Conservation (phyloP, 2,797 vertebrate genomes). For the Melanotaenia nigrans region DNA sequence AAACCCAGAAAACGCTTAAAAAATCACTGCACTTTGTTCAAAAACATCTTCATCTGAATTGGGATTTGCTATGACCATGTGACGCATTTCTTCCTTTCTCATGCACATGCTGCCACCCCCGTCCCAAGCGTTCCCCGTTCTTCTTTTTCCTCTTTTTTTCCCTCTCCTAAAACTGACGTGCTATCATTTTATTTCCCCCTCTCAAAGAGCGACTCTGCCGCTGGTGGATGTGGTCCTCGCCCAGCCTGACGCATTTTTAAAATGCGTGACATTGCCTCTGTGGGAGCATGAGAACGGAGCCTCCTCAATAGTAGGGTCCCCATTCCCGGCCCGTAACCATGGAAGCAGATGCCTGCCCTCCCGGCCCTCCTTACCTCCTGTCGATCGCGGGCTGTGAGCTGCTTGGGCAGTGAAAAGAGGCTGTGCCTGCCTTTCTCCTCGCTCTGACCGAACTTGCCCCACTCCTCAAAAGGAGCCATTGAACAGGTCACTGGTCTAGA, state of each 20-base stretch:
- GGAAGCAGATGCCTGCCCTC: slow-evolving; percentile 98
- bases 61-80: slow-evolving; percentile 89
- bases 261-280: slow-evolving; percentile 94
- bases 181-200: slow-evolving; percentile 90
- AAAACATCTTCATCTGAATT: slow-evolving; percentile 77
- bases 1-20: slow-evolving; percentile 19
- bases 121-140: slow-evolving; percentile 47
- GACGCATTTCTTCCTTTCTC: slow-evolving; percentile 82
- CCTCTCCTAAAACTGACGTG: slow-evolving; percentile 84
- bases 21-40: not conserved
- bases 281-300: slow-evolving; percentile 97
- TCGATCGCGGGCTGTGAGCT: slow-evolving; percentile 96
- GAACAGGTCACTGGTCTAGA: slow-evolving; percentile 99
- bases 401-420: slow-evolving; percentile 94
- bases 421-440: slow-evolving; percentile 92
- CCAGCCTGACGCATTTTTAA: slow-evolving; percentile 88
- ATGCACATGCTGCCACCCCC: slow-evolving; percentile 66
- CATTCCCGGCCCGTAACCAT: slow-evolving; percentile 99
- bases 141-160: slow-evolving; percentile 42
- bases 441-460: slow-evolving; percentile 96
- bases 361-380: slow-evolving; percentile 98
- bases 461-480: slow-evolving; percentile 95
- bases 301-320: slow-evolving; percentile 96
- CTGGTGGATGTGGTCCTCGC: slow-evolving; percentile 88
- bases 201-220: slow-evolving; percentile 86